These are phyloP conservation scores for Epistrophe eligans DNA, from an alignment of 2,888 invertebrate genomes.

Conservation along the genomic window DNA sequence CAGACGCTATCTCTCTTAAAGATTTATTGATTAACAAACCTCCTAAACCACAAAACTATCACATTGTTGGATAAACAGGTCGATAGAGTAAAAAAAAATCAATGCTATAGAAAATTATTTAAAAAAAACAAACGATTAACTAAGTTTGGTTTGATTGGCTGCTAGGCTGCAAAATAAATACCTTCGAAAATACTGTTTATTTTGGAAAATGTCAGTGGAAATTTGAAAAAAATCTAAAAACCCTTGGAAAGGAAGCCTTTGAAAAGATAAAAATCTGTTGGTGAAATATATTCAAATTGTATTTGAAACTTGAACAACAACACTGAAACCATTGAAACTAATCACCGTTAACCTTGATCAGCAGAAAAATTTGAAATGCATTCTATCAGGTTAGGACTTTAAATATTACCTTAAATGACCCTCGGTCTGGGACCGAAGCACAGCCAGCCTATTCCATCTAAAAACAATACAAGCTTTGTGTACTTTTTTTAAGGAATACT, in stretches of 20 bases:
- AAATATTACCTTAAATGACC: too few species aligned
- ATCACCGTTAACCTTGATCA: too few species aligned
- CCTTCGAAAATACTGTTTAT: neutral
- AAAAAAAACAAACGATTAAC: neutral
- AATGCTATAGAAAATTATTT: neutral
- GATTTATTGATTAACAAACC: conserved; percentile 2
- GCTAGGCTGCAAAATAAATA: neutral
- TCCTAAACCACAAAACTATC: neutral
- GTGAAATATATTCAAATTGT: neutral
- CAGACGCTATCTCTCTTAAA: neutral
- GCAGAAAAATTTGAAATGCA: too few species aligned
- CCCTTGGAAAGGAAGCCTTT: neutral
- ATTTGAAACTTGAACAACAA: neutral
- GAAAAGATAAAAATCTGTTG: neutral
- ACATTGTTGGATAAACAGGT: conserved; percentile 1
- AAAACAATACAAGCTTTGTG: too few species aligned
- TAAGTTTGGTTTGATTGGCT: neutral
- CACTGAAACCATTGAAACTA: too few species aligned
- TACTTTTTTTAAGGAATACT: too few species aligned
- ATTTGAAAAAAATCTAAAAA: neutral
- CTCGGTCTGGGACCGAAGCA: too few species aligned
- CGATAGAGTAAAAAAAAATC: neutral
- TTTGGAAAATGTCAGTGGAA: neutral
- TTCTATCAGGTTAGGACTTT: too few species aligned
- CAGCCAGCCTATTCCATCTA: too few species aligned